Percentiles rank a stretch among this genome's conserved stretches.
Conservation (phyloP, 2,888 invertebrate genomes). For the Aricia artaxerxes region DNA sequence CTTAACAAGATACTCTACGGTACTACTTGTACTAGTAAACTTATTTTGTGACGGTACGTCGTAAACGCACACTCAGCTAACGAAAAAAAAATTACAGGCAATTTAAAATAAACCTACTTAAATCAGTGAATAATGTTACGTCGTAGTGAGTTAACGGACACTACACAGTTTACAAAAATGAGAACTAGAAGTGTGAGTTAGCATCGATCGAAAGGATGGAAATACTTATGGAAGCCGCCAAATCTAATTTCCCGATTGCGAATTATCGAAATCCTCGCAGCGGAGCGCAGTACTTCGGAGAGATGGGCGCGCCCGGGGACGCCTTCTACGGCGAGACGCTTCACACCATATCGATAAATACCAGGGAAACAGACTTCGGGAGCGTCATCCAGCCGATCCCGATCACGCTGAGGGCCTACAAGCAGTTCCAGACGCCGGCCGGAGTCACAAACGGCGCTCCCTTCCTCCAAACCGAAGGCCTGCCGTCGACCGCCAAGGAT, state of each 20-base stretch:
- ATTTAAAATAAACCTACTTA: background rate
- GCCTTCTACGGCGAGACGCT: constrained; percentile 60
- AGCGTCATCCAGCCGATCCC: constrained; percentile 69
- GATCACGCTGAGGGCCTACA: constrained; percentile 64
- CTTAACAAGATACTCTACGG: background rate
- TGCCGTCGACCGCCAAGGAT: constrained; percentile 50
- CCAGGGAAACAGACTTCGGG: constrained; percentile 70
- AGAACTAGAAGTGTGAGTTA: constrained; percentile 53
- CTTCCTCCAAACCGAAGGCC: constrained; percentile 45
- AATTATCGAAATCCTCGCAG: constrained; percentile 57
- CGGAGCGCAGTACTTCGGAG: constrained; percentile 59
- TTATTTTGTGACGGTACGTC: background rate
- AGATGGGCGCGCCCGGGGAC: constrained; percentile 65
- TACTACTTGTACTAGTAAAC: too few species aligned
- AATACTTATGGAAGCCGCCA: constrained; percentile 74
- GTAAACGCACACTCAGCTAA: background rate
- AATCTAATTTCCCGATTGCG: constrained; percentile 69
- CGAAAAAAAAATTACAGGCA: background rate
- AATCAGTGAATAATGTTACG: constrained; percentile 24
- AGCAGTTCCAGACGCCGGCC: constrained; percentile 56
- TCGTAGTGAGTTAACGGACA: background rate
- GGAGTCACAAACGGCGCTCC: constrained; percentile 46
- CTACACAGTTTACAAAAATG: constrained; percentile 48
- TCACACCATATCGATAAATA: constrained; percentile 69
- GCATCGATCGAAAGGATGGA: constrained; percentile 69